phyloP scores from a whole-genome alignment of 2,797 vertebrate species.

The Arrhamphus sclerolepis region DNA sequence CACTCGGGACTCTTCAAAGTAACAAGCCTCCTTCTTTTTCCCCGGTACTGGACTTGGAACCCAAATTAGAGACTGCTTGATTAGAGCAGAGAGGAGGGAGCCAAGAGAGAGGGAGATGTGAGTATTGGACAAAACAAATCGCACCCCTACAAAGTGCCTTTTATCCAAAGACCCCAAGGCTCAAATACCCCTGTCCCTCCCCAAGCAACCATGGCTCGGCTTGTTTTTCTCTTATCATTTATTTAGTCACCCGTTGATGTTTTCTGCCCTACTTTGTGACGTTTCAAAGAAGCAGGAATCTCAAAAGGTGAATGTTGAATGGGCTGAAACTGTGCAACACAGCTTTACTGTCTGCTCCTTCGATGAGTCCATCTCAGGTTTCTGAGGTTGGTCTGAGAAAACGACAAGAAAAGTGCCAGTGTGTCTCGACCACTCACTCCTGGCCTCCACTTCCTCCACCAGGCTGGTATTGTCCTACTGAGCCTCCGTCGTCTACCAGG shows the following conservation, averaged over 20 bases:
- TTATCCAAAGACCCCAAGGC: slow-evolving; percentile 87
- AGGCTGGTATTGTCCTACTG: slow-evolving; percentile 76
- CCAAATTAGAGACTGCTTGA: slow-evolving; percentile 92
- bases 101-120: slow-evolving; percentile 80
- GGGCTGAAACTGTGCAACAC: slow-evolving; percentile 56
- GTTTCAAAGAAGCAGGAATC: slow-evolving; percentile 87
- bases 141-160: slow-evolving; percentile 94
- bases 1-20: slow-evolving; percentile 94
- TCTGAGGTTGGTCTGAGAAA: slow-evolving; percentile 55
- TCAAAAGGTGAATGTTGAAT: slow-evolving; percentile 86
- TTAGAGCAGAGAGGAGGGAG: slow-evolving; percentile 79
- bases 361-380: slow-evolving; percentile 69
- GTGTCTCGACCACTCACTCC: slow-evolving; percentile 51
- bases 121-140: slow-evolving; percentile 89
- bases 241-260: slow-evolving; percentile 87
- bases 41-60: slow-evolving; percentile 91
- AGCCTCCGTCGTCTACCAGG: slow-evolving; percentile 73
- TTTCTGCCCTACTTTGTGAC: slow-evolving; percentile 90
- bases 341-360: slow-evolving; percentile 27
- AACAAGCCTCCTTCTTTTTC: slow-evolving; percentile 93
- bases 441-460: slow-evolving; percentile 67
- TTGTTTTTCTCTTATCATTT: slow-evolving; percentile 86
- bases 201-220: slow-evolving; percentile 84
- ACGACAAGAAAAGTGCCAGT: slow-evolving; percentile 60
- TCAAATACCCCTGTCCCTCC: slow-evolving; percentile 81